Evolutionary conservation across 2,797 vertebrate species (phyloP), one percentile per base, ranked within the genome.

Genomic region (Sebastes wilsoni): DNA sequence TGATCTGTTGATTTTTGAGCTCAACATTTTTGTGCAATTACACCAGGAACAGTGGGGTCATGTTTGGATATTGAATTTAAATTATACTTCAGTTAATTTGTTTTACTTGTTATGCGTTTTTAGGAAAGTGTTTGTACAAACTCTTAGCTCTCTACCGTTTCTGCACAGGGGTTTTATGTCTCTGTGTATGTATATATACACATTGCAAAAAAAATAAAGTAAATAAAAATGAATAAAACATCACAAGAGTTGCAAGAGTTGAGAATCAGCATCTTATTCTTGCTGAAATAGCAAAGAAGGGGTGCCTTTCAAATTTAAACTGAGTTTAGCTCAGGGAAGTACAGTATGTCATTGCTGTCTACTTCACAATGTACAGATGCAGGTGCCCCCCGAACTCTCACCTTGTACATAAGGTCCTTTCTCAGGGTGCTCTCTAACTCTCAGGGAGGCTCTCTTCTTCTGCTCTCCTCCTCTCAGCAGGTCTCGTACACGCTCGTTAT

Each of bases 391-490:
- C 6, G 1, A 38, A 20, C 9, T 12, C 95, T 96, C 78, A 99
- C 99, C 98, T 96, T 99, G 97, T 1, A 99, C 99, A 14, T 99
- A 99, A 0, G 99, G 99, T 1, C 99, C 99, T 87, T 97, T 98
- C 79, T 99, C 97, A 13, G 99, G 99, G 80, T 99, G 99, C 23
- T 99, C 99, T 82, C 99, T 91, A 27, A 99, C 97, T 75, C 97
- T 95, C 36, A 99, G 92, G 0, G 96, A 95, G 3, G 95, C 92
- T 52, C 96, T 96, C 78, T 97, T 99, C 90, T 97, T 98, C 89
- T 89, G 92, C 79, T 97, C 96, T 36, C 95, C 91, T 23, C 93
- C 92, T 64, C 93, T 95, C 72, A 99, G 91, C 72, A 99, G 90
- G 92, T 99, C 99, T 59, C 97, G 94, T 1, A 99, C 99, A 1